Evolutionary conservation across 2,113 vertebrate species (phyloP), one percentile per base, ranked within the genome.

Genomic region (Zeus faber): DNA sequence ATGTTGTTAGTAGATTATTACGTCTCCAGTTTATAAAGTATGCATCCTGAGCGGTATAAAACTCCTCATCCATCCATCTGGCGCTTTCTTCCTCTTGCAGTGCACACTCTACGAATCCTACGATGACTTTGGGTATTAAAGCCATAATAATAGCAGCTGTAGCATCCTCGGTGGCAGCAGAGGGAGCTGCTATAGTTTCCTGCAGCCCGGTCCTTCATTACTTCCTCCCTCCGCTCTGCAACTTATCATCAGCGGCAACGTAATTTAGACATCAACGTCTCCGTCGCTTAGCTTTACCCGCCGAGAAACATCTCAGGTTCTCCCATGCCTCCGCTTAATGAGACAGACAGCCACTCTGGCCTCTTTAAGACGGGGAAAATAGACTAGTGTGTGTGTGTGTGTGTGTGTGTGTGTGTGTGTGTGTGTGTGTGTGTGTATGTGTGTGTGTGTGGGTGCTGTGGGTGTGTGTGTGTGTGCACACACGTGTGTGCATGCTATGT

Each of bases 211-310:
- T 75, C 62, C 50, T 81, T 81, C 77, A 80, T 80, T 70, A 75
- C 63, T 74, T 9, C 27, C 27, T 17, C 39, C 77, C 68, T 58
- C 74, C 73, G 58, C 47, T 40, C 40, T 71, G 58, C 73, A 72
- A 68, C 70, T 69, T 18, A 72, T 75, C 61, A 51, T 35, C 70
- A 64, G 72, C 67, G 56, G 58, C 71, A 69, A 76, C 74, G 62
- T 84, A 70, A 89, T 87, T 88, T 80, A 85, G 82, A 87, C 82
- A 86, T 88, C 82, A 83, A n/a, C 57, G 81, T 83, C 82, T 81
- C 66, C 65, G 72, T 67, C 66, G 23, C 74, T 85, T 72, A 60
- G 66, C 75, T 79, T 77, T 66, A 58, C 70, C 53, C 48, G 72
- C 58, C 61, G 65, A 77, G 77, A 79, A 64, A 65, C 62, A 65